Percentiles rank a stretch among this genome's conserved stretches.
These are phyloP conservation scores for Todus mexicanus DNA, from an alignment of 2,797 vertebrate genomes.

Conservation along the genomic window DNA sequence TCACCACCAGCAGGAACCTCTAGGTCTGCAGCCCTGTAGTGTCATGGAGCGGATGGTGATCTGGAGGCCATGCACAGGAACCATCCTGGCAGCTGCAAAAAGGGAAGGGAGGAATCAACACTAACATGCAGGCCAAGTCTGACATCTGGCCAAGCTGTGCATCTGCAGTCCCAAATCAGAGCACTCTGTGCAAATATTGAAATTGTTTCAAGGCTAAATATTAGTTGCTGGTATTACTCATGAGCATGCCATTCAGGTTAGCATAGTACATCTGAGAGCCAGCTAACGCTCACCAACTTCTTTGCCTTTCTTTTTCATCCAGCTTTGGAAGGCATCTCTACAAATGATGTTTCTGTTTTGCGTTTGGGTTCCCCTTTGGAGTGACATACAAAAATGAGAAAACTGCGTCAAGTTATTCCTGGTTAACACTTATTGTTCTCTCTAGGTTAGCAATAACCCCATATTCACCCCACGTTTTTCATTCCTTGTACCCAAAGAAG, in stretches of 20 bases:
- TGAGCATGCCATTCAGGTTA: neutral
- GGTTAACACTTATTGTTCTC: neutral
- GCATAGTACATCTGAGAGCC: neutral
- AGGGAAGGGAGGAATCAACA: neutral
- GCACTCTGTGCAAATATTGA: neutral
- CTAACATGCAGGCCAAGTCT: neutral
- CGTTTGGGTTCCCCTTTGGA: neutral
- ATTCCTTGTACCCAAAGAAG: neutral
- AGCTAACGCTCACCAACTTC: neutral
- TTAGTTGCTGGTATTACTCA: neutral
- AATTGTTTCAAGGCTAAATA: neutral
- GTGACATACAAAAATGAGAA: neutral
- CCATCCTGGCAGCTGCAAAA: neutral
- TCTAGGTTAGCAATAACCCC: neutral
- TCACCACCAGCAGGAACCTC: neutral
- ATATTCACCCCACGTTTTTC: neutral
- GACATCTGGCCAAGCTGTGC: neutral
- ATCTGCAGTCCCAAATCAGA: neutral
- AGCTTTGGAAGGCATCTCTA: neutral
- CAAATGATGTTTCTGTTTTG: neutral
- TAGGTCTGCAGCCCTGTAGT: neutral
- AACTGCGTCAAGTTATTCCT: neutral
- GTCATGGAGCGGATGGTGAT: neutral
- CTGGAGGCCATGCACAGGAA: neutral
- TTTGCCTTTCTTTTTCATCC: neutral